Conservation (phyloP, 2,113 vertebrate species). For the Vulpes vulpes region DNA sequence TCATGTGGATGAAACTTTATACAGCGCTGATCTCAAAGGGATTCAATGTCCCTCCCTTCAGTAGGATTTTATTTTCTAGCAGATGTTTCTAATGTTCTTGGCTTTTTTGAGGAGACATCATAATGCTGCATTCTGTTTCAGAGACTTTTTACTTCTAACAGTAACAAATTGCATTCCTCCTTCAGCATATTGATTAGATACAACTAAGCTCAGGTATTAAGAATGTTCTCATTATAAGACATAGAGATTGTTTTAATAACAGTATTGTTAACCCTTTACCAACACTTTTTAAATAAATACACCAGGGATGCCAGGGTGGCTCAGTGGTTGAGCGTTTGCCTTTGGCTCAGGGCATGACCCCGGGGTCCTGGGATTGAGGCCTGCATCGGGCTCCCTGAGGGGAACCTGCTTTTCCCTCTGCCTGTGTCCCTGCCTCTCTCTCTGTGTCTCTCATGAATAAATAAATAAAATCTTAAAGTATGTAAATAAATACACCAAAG, state of each 20-base stretch:
- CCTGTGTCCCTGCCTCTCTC: too few species aligned
- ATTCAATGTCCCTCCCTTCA: slow-evolving; percentile 7
- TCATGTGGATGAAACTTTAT: neutral
- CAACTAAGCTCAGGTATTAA: neutral
- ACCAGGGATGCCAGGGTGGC: neutral
- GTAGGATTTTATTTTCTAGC: neutral
- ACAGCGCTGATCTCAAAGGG: neutral
- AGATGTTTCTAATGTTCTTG: neutral
- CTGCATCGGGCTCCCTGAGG: too few species aligned
- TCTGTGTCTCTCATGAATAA: too few species aligned
- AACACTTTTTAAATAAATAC: neutral
- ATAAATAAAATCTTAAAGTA: too few species aligned
- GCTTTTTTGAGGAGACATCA: neutral
- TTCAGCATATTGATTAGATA: neutral
- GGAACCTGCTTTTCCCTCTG: too few species aligned
- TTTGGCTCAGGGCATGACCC: too few species aligned
- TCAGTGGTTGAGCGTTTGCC: too few species aligned
- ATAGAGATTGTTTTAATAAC: neutral
- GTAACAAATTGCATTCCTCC: neutral
- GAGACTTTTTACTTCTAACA: slow-evolving; percentile 48
- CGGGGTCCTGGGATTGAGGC: too few species aligned
- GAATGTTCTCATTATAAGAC: neutral
- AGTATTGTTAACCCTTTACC: neutral
- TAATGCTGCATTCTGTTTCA: neutral
- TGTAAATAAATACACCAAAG: neutral